Evolutionary conservation across 2,888 invertebrate genomes (phyloP).

Genomic region (Xestia ashworthii): DNA sequence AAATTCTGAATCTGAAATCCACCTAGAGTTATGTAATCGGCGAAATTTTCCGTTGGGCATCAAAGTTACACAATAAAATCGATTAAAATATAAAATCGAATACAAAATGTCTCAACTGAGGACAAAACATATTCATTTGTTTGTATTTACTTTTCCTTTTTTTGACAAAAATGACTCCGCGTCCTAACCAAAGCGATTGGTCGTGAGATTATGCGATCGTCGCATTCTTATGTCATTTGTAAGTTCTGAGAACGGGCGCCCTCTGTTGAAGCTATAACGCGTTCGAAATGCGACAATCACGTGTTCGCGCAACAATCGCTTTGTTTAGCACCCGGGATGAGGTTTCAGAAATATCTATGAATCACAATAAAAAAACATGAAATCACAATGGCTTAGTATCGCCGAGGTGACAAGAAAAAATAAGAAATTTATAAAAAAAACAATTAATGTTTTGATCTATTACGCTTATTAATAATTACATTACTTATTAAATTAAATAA

Average conservation of each 20-base stretch:
- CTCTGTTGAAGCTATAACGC: neutral
- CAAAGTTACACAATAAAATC: conserved; percentile 15
- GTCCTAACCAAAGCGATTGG: neutral
- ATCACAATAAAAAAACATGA: conserved; percentile 64
- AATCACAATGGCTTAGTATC: conserved; percentile 74
- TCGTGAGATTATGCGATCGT: neutral
- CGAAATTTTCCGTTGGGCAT: conserved; percentile 18
- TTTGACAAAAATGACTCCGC: neutral
- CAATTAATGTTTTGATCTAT: conserved; percentile 90
- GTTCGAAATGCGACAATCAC: neutral
- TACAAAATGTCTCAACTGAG: neutral
- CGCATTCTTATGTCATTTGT: neutral
- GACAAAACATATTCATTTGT: neutral
- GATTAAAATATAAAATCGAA: conserved; percentile 9
- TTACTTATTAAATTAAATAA: conserved; percentile 80
- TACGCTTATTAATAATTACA: conserved; percentile 91
- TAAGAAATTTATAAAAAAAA: conserved; percentile 77
- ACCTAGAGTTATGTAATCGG: too few species aligned
- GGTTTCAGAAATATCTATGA: conserved; percentile 19
- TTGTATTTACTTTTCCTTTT: neutral
- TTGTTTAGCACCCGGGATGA: neutral
- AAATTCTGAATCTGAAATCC: conserved; percentile 1
- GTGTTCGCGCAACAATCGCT: neutral
- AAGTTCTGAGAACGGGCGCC: neutral
- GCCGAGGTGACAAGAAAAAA: conserved; percentile 64